Evolutionary conservation across 2,113 vertebrate species (phyloP), one percentile per base, ranked within the genome.

Genomic region (Lasiurus cinereus): DNA sequence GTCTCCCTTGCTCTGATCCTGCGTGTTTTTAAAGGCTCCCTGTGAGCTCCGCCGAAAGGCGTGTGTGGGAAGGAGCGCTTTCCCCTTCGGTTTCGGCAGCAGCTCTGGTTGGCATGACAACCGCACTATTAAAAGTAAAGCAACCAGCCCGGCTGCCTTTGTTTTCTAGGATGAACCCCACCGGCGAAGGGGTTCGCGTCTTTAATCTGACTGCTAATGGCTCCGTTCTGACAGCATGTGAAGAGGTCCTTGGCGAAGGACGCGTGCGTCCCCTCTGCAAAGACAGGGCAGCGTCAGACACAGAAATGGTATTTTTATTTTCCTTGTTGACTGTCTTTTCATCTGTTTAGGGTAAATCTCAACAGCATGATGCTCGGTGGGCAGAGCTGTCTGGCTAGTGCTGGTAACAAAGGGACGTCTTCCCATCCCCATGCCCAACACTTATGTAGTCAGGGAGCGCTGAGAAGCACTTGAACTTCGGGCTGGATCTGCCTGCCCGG

Each of bases 91-190:
- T 95, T 96, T 94, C 86, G 94, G 90, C 90, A 97, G 90, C 31
- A 88, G 93, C 85, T 10, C 94, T 93, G 31, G 97, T 97, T 96
- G 97, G 94, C 97, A 97, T 96, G 97, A 83, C 97, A 97, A 96
- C 97, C 6, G 8, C 0, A 31, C 97, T 97, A 97, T 97, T 97
- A 96, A 97, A 97, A 96, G 97, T 67, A 36, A 94, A 96, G 92
- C 92, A 52, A 48, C 62, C 59, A 79, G 90, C 77, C 0, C 43
- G 0, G 72, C 92, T 96, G 93, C 88, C 88, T 94, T 92, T 94
- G 93, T 76, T 95, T 96, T 95, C 94, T 15, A 96, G 97, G 93
- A 97, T 96, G 96, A 97, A 92, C 90, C 90, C 87, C 88, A 93
- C 74, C 93, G 90, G 92, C 94, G 48, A 27, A 88, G 93, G 62